Percentiles rank a stretch among this genome's conserved stretches.
These are phyloP conservation scores for Galagoides demidoff DNA, from an alignment of 2,797 vertebrate genomes.

Conservation along the genomic window DNA sequence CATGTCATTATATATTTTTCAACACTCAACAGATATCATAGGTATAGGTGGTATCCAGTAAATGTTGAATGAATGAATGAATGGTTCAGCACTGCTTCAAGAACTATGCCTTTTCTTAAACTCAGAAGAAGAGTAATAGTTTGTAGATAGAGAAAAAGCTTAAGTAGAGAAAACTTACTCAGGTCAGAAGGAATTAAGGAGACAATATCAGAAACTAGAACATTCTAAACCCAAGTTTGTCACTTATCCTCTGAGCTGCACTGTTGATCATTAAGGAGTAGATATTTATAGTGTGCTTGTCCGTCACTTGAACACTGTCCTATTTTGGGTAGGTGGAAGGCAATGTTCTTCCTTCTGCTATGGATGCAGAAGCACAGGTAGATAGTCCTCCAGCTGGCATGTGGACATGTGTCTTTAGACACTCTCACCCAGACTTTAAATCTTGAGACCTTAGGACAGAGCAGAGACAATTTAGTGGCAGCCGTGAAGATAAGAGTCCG, in stretches of 20 bases:
- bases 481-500: background rate
- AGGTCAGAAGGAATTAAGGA: background rate
- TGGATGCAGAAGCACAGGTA: background rate
- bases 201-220: constrained; percentile 19
- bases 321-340: background rate
- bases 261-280: constrained; percentile 6
- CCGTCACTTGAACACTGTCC: background rate
- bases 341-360: background rate
- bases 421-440: background rate
- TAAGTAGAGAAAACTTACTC: constrained; percentile 24
- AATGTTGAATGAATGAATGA: constrained; percentile 33
- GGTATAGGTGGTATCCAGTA: background rate
- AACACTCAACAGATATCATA: background rate
- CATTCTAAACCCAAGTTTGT: constrained; percentile 22
- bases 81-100: background rate
- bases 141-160: background rate
- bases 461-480: background rate
- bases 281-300: background rate
- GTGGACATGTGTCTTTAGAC: background rate
- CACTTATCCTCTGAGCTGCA: background rate
- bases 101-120: background rate
- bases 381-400: background rate
- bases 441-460: background rate
- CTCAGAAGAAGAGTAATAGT: background rate
- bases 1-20: background rate